Base-by-base conservation (phyloP, 1,140 invertebrate species). In the Piezodorus guildinii region DNA sequence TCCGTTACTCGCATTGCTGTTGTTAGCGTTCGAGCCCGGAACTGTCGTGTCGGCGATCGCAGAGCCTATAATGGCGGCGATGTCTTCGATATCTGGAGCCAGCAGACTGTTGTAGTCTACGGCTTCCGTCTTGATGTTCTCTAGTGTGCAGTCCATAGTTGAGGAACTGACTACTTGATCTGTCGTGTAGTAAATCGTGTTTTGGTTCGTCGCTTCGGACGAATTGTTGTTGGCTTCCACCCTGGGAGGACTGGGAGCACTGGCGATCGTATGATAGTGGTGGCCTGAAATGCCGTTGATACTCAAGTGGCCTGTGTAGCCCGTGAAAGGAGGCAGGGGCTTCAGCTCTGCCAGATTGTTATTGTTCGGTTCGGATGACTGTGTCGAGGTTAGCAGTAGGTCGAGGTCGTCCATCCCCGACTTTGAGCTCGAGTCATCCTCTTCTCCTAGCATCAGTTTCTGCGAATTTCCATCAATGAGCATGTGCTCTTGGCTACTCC, bases 31-130 rank as follows among this genome's bases (percentile, higher is more conserved):
- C 72, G 85, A 81, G 6, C 80, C 83, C 14, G 84, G 82, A 4
- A 87, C 86, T 0, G 88, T 90, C 1, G 88, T 90, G 69, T 91
- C 90, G 0, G 89, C 88, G 67, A 93, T 92, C n/a, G 89, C 89
- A 0, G 86, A 90, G 0, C 89, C 88, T 61, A 93, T 91, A 21
- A 93, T 88, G 17, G 88, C 88, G 0, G 89, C 88, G 65, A 93
- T 89, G 69, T 91, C 90, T 65, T 91, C 89, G 69, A 91, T 88
- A 69, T 90, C 88, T 2, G 75, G 73, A 17, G 73, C 73, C 10
- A 75, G 68, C 17, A 68, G 61, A n/a, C 65, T 69, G 44, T 68
- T 67, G 71, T 85, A 85, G 19, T 79, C 78, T 1, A 75, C 72
- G 44, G 63, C 75, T 70, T 79, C 78, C 0, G 73, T 74, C 69